Conservation (phyloP, 1,140 invertebrate species). For the Teleogryllus occipitalis region DNA sequence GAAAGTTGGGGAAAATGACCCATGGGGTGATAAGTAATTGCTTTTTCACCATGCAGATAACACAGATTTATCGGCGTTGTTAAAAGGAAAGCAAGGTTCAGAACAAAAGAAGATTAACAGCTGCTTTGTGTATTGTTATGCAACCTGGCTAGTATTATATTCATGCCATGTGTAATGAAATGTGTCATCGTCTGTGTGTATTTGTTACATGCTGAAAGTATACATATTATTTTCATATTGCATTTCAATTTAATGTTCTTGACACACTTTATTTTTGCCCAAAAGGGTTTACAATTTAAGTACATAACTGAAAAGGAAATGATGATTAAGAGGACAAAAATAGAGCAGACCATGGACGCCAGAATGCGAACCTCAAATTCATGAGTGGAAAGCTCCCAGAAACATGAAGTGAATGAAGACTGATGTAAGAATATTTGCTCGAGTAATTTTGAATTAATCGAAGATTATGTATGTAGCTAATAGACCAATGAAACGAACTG, state of each 20-base stretch:
- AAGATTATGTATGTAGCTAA: background rate
- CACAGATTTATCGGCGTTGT: background rate
- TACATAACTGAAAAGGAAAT: background rate
- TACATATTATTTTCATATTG: background rate
- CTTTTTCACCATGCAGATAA: background rate
- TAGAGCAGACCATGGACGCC: background rate
- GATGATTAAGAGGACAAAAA: background rate
- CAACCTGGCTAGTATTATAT: background rate
- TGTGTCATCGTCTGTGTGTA: background rate
- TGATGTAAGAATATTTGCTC: background rate
- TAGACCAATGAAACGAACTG: background rate
- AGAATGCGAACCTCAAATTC: background rate
- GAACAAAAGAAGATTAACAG: background rate
- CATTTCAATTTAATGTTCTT: background rate
- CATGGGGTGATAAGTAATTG: background rate
- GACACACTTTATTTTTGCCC: background rate
- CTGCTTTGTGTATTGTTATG: background rate
- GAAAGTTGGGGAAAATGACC: background rate
- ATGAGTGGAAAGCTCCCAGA: background rate
- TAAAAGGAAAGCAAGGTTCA: background rate
- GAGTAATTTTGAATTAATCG: background rate
- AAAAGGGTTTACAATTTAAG: background rate
- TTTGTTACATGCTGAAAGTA: background rate
- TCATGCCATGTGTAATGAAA: background rate
- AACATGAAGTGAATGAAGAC: conserved; percentile 1